Evolutionary conservation across 2,888 invertebrate species (phyloP).

Genomic region (Stramonita haemastoma): DNA sequence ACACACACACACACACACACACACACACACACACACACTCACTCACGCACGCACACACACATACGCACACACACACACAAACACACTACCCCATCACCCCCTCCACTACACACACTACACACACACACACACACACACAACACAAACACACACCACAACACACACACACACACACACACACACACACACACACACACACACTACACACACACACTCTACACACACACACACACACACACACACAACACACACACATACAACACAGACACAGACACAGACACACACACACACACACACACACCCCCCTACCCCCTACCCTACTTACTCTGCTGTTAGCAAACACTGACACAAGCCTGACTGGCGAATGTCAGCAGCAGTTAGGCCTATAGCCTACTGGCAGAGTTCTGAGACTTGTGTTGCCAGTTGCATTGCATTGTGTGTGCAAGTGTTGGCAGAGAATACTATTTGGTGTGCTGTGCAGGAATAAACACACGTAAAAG

Average conservation of each 20-base stretch:
- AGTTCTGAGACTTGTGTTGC: no score
- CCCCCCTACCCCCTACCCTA: not conserved
- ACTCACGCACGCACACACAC: not conserved
- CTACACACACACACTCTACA: not conserved
- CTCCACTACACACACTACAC: not conserved
- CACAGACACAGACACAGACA: not conserved
- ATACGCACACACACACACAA: not conserved
- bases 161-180: not conserved
- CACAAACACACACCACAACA: not conserved
- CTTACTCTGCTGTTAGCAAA: not conserved
- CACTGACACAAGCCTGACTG: no score
- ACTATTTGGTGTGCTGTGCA: no score
- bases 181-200: constrained; percentile 1
- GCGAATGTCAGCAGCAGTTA: no score
- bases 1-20: constrained; percentile 1
- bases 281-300: constrained; percentile 1
- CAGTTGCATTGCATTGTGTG: not conserved
- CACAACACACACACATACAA: no score
- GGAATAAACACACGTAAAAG: not conserved
- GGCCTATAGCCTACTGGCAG: no score
- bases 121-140: constrained; percentile 4
- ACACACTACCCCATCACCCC: not conserved
- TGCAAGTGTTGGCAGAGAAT: not conserved
- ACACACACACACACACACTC: constrained; percentile 4
- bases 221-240: constrained; percentile 8